Base-by-base conservation (phyloP, 2,888 invertebrate genomes). In the Melikaiella ostensackeni region DNA sequence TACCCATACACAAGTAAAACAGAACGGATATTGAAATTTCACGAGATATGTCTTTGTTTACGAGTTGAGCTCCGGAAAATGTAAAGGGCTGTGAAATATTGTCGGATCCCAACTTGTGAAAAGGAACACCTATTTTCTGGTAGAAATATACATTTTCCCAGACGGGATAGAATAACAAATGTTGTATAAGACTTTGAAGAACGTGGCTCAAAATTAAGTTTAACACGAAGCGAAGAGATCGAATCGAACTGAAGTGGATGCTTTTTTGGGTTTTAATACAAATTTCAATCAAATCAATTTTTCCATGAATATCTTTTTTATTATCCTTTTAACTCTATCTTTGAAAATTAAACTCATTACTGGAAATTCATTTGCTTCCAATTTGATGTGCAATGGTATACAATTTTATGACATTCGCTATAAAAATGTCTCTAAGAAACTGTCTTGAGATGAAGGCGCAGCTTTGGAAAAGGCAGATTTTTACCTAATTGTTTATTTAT, bases 11-110 rank as follows among this genome's bases (percentile, higher is more conserved):
- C 0, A 27, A 46, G 42, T 42, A 66, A 42, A 64, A 42, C 38
- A 24, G 24, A 27, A 24, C 42, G 42, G 42, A 46, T 70, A 70
- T 70, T 70, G 70, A 70, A 70, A 70, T 70, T 70, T 70, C n/a
- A 50, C n/a, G 50, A 21, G 70, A 50, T 64, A 46, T 70, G 50
- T 70, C 70, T 70, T 70, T 70, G 70, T 70, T 70, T 70, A 70
- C 70, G 70, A 70, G 70, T 50, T n/a, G 30, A 70, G 70, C 70
- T 50, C 11, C 30, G 30, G 50, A 70, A 50, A 70, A 66, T 27
- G 27, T 66, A 70, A 70, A 70, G 30, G 70, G 33, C 30, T 30
- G 30, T 50, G 30, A 50, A 70, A 70, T 50, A 70, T 50, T 70
- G 46, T 70, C 46, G 46, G 46, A 70, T 70, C 30, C 4, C 46